A percentile compares a stretch with the other conserved stretches of the same genome.
phyloP scores from a whole-genome alignment of 2,797 vertebrate species.

The Octomys mimax region DNA sequence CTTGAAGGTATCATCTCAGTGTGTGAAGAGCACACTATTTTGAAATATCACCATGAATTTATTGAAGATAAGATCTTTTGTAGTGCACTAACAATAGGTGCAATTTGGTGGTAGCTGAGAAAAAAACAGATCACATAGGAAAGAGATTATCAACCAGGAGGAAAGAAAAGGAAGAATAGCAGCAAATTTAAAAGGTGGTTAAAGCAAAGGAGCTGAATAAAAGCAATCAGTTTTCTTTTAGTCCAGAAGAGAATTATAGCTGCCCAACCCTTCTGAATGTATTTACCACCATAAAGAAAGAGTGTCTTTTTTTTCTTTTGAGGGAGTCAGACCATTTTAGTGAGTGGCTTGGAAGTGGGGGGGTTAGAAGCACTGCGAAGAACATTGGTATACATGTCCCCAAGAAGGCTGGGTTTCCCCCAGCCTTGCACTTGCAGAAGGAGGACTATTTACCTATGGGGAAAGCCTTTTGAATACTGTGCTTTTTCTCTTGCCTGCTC shows the following conservation, averaged over 20 bases:
- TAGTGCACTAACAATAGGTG: conserved; percentile 41
- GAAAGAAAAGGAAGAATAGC: conserved; percentile 43
- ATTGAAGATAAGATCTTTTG: conserved; percentile 50
- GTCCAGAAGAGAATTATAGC: conserved; percentile 33
- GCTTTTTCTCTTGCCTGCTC: conserved; percentile 2
- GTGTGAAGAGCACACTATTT: conserved; percentile 40
- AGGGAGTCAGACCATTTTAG: background rate
- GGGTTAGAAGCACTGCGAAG: background rate
- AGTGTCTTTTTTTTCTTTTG: background rate
- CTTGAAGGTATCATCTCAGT: conserved; percentile 90
- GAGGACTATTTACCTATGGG: conserved; percentile 20
- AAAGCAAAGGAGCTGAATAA: conserved; percentile 47
- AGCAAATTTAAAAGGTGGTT: conserved; percentile 57
- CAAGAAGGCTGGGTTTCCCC: background rate
- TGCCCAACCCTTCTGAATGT: conserved; percentile 48
- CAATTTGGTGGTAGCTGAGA: conserved; percentile 5
- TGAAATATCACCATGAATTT: conserved; percentile 69
- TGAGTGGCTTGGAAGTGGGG: background rate
- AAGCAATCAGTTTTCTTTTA: conserved; percentile 57
- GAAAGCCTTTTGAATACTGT: background rate
- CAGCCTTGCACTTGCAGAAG: background rate
- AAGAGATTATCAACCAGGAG: conserved; percentile 37
- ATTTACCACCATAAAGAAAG: conserved; percentile 52
- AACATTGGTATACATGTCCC: background rate
- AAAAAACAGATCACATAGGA: conserved; percentile 53